Conservation (phyloP, 1,140 invertebrate species). For the Cydia fagiglandana region DNA sequence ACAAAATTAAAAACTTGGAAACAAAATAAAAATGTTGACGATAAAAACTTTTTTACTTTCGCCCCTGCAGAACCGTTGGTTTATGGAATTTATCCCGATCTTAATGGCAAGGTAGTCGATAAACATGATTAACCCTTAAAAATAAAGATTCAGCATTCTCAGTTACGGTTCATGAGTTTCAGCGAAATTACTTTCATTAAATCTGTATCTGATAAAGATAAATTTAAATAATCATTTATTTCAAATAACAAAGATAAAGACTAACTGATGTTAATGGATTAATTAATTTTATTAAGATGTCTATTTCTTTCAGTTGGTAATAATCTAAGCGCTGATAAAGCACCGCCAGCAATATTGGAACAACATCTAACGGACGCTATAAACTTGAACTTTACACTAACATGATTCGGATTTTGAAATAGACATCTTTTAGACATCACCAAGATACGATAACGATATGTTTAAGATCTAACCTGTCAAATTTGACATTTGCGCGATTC, state of each 20-base stretch:
- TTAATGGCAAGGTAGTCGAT: constrained; percentile 29
- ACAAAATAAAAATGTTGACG: constrained; percentile 3
- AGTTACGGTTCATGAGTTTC: constrained; percentile 22
- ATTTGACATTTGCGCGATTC: no score
- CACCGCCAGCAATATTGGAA: background rate
- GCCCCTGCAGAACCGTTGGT: background rate
- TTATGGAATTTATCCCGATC: constrained; percentile 22
- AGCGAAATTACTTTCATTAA: constrained; percentile 31
- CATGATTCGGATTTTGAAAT: no score
- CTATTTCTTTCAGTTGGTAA: background rate
- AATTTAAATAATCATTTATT: no score
- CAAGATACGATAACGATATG: no score
- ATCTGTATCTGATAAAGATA: background rate
- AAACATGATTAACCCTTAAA: constrained; percentile 33
- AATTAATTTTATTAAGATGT: background rate
- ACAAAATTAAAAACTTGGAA: background rate
- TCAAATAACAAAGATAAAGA: no score
- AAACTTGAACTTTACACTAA: background rate
- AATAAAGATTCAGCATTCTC: constrained; percentile 30
- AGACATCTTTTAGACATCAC: no score
- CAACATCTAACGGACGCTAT: background rate
- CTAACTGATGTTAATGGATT: no score
- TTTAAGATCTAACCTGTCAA: no score
- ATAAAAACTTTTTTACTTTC: constrained; percentile 16
- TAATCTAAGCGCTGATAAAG: background rate